Evolutionary conservation across 2,113 vertebrate species (phyloP).

Genomic region (Lynx canadensis): DNA sequence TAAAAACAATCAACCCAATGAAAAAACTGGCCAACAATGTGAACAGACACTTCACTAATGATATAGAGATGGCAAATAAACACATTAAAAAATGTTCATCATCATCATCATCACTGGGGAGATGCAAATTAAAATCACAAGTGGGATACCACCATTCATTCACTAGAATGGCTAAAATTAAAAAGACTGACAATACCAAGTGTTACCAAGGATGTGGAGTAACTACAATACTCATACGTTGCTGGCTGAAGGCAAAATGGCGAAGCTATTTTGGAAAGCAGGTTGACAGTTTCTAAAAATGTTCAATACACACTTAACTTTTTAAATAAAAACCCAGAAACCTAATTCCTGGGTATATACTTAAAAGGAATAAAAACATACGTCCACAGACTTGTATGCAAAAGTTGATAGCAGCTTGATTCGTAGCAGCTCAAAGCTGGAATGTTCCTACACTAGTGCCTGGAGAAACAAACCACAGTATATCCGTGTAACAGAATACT

Average conservation of each 20-base stretch:
- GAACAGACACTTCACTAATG: background rate
- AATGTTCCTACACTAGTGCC: background rate
- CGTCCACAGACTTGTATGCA: background rate
- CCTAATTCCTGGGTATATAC: background rate
- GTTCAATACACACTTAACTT: background rate
- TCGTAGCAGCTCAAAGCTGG: slow-evolving; percentile 1
- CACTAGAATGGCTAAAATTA: slow-evolving; percentile 1
- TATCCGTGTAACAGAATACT: background rate
- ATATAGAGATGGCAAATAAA: background rate
- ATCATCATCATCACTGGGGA: background rate
- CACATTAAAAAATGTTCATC: background rate
- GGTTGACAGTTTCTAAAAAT: background rate
- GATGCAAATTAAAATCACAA: slow-evolving; percentile 12
- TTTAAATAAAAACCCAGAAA: slow-evolving; percentile 1
- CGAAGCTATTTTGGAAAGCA: background rate
- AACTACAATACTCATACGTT: background rate
- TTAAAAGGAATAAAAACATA: background rate
- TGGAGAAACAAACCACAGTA: background rate
- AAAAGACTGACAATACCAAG: background rate
- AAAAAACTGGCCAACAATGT: background rate
- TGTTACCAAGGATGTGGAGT: background rate
- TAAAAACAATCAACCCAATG: background rate
- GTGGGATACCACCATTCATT: background rate
- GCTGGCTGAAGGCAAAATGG: background rate
- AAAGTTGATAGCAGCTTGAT: slow-evolving; percentile 25